Base-by-base conservation (phyloP, 2,888 invertebrate species). In the Mamestra brassicae region DNA sequence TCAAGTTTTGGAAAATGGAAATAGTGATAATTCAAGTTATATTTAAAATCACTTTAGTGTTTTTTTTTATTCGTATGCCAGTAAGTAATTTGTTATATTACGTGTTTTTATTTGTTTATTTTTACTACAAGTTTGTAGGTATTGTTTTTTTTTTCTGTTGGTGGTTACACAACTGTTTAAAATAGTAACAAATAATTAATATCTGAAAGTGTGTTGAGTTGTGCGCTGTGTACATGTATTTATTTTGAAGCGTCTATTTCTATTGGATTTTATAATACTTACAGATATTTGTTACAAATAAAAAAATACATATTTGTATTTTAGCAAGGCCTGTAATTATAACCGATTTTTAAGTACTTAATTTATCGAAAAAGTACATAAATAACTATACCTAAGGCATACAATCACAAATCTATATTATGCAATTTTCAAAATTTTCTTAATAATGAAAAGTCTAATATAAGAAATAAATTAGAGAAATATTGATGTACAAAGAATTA, bases 21-120 rank as follows among this genome's bases (percentile, higher is more conserved):
- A n/a, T 57, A 61, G 81, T 81, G 81, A 38, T 63, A 68, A 50
- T 64, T 64, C 55, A 38, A 55, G 47, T 66, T 68, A 64, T 38
- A 65, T 72, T 81, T 70, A 55, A 71, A 73, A 70, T 72, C n/a
- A 42, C 69, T 57, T 50, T 60, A 13, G 71, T 74, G 67, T 54
- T 79, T 66, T 69, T 74, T 74, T 74, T 71, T 75, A 65, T 76
- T 83, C 13, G 69, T 69, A 62, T 45, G 58, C 60, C 78, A 76
- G 84, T 84, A 74, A 87, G 85, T 85, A 86, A 2, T 65, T 77
- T 60, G 11, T 17, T 34, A 52, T 10, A 8, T 45, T 45, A 26
- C 26, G 7, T 62, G 17, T 58, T 68, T 66, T 55, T 62, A 4
- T 13, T 1, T 42, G 6, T 52, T 42, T 26, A 15, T 2, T 68